phyloP scores from a whole-genome alignment of 2,797 vertebrate species.

The Macroramphosus scolopax region DNA sequence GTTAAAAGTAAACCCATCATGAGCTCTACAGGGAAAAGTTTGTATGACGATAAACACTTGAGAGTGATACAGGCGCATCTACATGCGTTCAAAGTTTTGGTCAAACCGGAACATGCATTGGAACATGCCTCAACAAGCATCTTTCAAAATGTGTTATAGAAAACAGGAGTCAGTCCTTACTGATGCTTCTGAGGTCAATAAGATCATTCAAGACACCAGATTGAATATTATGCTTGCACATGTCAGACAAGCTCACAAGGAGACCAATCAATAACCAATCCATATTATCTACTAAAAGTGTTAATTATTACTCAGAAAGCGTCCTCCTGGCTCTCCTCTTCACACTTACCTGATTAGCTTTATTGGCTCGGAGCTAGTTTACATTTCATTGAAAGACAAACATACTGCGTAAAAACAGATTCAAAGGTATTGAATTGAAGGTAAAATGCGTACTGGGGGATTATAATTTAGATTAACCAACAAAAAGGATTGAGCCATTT shows the following conservation, averaged over 20 bases:
- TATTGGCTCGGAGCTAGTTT: constrained; percentile 29
- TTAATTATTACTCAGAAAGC: constrained; percentile 18
- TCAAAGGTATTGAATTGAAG: constrained; percentile 21
- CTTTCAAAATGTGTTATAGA: neutral
- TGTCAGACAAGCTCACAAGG: constrained; percentile 15
- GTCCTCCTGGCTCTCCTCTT: neutral
- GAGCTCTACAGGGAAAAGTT: neutral
- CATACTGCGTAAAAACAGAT: constrained; percentile 14
- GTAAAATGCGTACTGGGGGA: constrained; percentile 15
- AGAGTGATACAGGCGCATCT: neutral
- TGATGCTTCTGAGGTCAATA: constrained; percentile 9
- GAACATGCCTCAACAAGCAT: no score
- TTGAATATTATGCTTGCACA: constrained; percentile 14
- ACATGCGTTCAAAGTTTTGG: no score
- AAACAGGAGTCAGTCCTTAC: constrained; percentile 11
- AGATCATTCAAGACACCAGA: constrained; percentile 14
- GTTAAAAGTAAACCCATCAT: neutral
- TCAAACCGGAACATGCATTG: no score
- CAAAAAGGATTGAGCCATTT: constrained; percentile 15
- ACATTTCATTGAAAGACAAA: constrained; percentile 35
- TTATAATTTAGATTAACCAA: constrained; percentile 34
- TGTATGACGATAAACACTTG: neutral
- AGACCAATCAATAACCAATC: constrained; percentile 51
- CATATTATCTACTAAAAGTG: constrained; percentile 32
- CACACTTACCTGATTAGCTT: constrained; percentile 14